Percentiles rank a stretch among this genome's conserved stretches.
Conservation (phyloP, 1,140 invertebrate species). For the Gryon sp. region DNA sequence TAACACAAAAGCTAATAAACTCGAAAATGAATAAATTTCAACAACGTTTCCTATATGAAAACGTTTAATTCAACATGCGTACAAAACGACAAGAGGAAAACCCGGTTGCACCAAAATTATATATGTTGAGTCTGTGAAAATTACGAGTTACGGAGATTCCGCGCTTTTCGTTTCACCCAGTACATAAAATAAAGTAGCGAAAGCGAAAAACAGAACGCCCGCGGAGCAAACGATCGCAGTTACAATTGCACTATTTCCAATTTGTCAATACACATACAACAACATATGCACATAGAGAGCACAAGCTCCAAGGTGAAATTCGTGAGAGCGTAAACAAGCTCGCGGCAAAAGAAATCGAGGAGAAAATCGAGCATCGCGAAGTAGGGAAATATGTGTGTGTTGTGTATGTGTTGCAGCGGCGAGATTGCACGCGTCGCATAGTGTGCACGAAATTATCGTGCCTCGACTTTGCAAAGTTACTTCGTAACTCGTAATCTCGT, state of each 20-base stretch:
- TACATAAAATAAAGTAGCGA: no score
- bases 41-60: no score
- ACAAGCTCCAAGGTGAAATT: no score
- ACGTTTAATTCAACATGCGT: no score
- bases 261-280: slow-evolving; percentile 5
- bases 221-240: background rate
- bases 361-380: slow-evolving; percentile 14
- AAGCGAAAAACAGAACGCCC: no score
- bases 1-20: no score
- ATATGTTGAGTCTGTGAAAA: no score
- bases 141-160: slow-evolving; percentile 2
- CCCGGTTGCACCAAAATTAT: no score
- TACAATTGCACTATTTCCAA: slow-evolving; percentile 12
- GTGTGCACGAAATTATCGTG: slow-evolving; percentile 32
- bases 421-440: slow-evolving; percentile 31
- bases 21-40: no score
- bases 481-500: slow-evolving; percentile 64
- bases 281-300: no score
- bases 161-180: background rate
- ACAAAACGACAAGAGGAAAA: no score
- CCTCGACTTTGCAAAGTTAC: slow-evolving; percentile 50
- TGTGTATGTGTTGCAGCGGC: slow-evolving; percentile 10
- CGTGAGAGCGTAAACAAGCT: slow-evolving; percentile 38
- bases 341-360: slow-evolving; percentile 36
- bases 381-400: slow-evolving; percentile 40